Percentiles rank a stretch among this genome's conserved stretches.
Conservation (phyloP, 2,797 vertebrate species). For the Urophycis tenuis region DNA sequence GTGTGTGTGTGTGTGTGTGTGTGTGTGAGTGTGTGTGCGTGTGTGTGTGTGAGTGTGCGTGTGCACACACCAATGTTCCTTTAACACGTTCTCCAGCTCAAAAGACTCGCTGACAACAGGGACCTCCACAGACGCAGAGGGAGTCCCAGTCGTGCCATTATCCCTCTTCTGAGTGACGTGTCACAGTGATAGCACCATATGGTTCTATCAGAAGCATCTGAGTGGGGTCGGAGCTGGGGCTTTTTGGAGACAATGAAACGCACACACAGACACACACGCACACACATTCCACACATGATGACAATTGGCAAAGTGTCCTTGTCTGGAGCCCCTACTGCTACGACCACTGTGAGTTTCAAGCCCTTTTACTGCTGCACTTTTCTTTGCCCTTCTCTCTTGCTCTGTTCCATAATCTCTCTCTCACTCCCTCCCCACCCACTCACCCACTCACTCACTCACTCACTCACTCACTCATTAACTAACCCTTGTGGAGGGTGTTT, state of each 20-base stretch:
- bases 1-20: not conserved
- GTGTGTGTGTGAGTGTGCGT: not conserved
- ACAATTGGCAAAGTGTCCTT: not conserved
- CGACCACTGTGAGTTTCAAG: not conserved
- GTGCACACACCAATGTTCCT: not conserved
- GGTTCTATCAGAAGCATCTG: not conserved
- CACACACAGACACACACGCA: not conserved
- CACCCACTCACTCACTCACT: no score
- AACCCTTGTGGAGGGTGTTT: no score
- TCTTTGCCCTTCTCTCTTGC: no score
- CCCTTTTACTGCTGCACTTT: not conserved
- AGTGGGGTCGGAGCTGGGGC: not conserved
- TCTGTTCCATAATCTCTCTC: no score
- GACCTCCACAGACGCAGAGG: not conserved
- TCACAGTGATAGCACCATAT: not conserved
- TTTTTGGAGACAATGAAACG: not conserved
- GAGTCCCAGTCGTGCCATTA: not conserved
- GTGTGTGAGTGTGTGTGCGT: not conserved
- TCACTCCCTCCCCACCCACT: no score
- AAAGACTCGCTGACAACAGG: not conserved
- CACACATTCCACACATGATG: not conserved
- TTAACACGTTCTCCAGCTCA: not conserved
- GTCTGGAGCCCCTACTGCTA: not conserved
- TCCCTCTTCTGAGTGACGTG: not conserved
- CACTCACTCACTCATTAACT: no score